Conservation (phyloP, 2,888 invertebrate genomes). For the Brachynemurus nebulosus region DNA sequence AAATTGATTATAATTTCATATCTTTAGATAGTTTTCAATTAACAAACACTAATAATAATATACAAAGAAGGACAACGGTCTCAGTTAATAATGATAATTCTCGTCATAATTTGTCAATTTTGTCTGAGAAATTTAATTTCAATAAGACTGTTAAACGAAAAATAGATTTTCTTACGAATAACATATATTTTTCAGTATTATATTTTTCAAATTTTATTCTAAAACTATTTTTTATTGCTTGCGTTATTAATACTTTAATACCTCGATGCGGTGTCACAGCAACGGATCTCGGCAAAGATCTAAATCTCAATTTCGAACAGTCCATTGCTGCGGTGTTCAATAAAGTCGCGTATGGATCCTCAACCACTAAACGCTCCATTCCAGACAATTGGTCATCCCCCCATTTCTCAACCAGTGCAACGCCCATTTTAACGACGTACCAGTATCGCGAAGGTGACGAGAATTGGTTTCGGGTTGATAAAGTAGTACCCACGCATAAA, state of each 20-base stretch:
- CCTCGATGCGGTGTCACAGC: background rate
- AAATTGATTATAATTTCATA: slow-evolving; percentile 5
- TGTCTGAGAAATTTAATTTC: no score
- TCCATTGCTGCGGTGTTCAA: slow-evolving; percentile 53
- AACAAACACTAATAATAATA: slow-evolving; percentile 3
- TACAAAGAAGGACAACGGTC: background rate
- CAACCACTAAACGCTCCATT: slow-evolving; percentile 52
- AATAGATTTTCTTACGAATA: no score
- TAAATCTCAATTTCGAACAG: slow-evolving; percentile 42
- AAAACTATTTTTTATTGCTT: slow-evolving; percentile 4
- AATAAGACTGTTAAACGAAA: no score
- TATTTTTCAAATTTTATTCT: no score
- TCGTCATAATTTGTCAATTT: background rate
- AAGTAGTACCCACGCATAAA: slow-evolving; percentile 24
- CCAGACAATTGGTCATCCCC: slow-evolving; percentile 45
- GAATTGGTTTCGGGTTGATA: slow-evolving; percentile 31
- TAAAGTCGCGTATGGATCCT: slow-evolving; percentile 53
- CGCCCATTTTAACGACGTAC: slow-evolving; percentile 43
- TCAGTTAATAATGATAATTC: background rate
- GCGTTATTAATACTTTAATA: background rate
- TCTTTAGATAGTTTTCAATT: slow-evolving; percentile 5
- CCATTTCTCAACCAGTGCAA: slow-evolving; percentile 47
- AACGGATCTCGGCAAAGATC: background rate
- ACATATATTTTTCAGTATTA: no score
- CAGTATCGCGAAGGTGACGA: slow-evolving; percentile 31